Base-by-base conservation (phyloP, 2,797 vertebrate species). In the Lithobates pipiens region DNA sequence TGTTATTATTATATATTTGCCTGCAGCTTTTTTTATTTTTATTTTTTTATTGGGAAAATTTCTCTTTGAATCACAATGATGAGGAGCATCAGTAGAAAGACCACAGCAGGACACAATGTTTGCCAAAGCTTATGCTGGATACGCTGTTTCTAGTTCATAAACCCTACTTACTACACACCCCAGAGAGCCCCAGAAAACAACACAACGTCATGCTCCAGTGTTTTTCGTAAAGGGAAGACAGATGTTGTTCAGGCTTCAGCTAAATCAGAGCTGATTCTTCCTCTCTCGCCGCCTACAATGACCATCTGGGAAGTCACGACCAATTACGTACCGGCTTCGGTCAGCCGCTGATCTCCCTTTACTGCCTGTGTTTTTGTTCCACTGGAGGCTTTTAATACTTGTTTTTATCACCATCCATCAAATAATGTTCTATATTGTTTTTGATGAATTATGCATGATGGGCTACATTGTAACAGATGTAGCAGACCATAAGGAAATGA, bases 221-320 rank as follows among this genome's bases (percentile, higher is more conserved):
- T 85, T 57, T 73, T 61, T 70, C 86, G 86, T 34, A 88, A 69
- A 86, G 78, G 82, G 88, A 87, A 89, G 89, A 88, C 90, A 90
- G 89, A 91, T 89, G 88, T 90, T 88, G 69, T 80, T 74, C 88
- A 81, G 23, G 77, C 88, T 85, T 89, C 89, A 83, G 6, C 86
- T 89, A 87, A 91, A 89, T 78, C 85, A 88, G 85, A 90, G 73
- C 77, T 54, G 88, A 90, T 79, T 84, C 88, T 68, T 70, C 29
- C 61, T 82, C 89, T 89, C 88, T 72, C 67, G 89, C 91, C 88
- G 88, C 87, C 80, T 86, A 89, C 82, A 90, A 74, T 86, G 89
- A 89, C 91, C 91, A 87, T 88, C 90, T 91, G 90, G 90, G 89
- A 93, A 87, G 88, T 89, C 88, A 90, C 76, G 88, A 90, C 84